phyloP scores from a whole-genome alignment of 1,140 invertebrate species.

The Pararge aegeria region DNA sequence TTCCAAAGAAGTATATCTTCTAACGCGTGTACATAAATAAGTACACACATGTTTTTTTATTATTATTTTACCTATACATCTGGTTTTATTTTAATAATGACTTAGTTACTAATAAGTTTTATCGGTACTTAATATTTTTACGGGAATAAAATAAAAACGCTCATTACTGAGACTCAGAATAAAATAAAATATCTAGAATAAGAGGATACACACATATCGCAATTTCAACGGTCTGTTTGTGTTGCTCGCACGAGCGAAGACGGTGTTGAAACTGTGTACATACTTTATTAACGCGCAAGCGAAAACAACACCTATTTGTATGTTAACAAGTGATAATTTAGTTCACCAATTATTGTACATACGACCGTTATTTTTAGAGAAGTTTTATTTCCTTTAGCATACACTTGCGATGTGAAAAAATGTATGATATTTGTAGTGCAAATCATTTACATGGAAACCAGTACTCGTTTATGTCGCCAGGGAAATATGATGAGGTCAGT shows the following conservation, averaged over 20 bases:
- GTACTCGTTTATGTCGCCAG: background rate
- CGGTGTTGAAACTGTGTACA: slow-evolving; percentile 24
- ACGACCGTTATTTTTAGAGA: background rate
- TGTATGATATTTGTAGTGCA: background rate
- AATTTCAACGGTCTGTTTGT: slow-evolving; percentile 34
- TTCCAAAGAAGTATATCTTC: too few species aligned
- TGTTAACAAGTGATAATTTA: background rate
- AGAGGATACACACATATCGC: slow-evolving; percentile 14
- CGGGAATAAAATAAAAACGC: too few species aligned
- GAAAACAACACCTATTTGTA: background rate
- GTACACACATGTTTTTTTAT: too few species aligned
- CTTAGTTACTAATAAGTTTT: too few species aligned
- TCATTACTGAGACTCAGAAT: too few species aligned
- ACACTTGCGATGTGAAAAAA: background rate
- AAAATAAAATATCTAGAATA: background rate
- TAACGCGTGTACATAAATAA: too few species aligned
- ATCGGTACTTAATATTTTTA: too few species aligned
- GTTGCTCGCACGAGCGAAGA: slow-evolving; percentile 21
- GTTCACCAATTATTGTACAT: background rate
- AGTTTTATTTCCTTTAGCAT: background rate
- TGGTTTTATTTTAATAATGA: too few species aligned
- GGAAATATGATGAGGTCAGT: too few species aligned
- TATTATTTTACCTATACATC: too few species aligned
- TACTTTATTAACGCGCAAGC: background rate
- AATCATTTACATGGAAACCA: background rate